phyloP scores from a whole-genome alignment of 64 coral and sea anemone genomes.

The Dendrophyllia cribrosa region DNA sequence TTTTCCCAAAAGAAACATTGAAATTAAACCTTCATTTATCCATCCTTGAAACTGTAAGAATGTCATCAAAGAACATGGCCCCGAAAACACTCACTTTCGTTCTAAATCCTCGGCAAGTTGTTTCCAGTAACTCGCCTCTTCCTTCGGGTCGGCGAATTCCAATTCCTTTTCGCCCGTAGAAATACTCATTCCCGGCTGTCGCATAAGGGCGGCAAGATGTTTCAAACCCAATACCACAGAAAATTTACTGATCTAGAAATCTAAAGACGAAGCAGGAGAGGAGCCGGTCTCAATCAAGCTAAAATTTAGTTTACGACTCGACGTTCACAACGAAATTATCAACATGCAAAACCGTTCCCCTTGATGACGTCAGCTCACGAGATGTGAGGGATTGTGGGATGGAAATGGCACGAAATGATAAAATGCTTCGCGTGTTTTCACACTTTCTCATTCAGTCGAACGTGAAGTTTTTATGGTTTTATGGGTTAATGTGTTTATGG shows the following conservation, averaged over 20 bases:
- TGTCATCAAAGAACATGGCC: background rate
- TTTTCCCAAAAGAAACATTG: conserved; percentile 48
- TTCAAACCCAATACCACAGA: background rate
- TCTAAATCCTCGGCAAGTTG: conserved; percentile 94
- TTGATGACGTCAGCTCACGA: conserved; percentile 45
- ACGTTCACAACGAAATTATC: conserved; percentile 32
- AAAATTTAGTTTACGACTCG: background rate
- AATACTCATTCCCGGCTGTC: conserved; percentile 97
- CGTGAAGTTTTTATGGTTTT: background rate
- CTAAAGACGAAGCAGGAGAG: background rate
- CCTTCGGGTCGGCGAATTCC: conserved; percentile 99
- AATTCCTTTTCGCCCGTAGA: conserved; percentile 90
- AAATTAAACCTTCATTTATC: conserved; percentile 3
- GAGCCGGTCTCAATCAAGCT: background rate
- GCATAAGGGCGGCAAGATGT: conserved; percentile 83
- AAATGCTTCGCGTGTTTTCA: conserved; percentile 26
- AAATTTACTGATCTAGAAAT: conserved; percentile 10
- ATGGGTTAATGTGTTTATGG: conserved; percentile 19
- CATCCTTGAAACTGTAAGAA: background rate
- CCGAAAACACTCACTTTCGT: conserved; percentile 82
- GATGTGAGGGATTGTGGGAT: conserved; percentile 40
- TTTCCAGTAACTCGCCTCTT: conserved; percentile 99
- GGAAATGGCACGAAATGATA: background rate
- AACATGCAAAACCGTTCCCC: conserved; percentile 32
- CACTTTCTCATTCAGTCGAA: background rate